Percentiles rank a stretch among this genome's conserved stretches.
Evolutionary conservation across 2,888 invertebrate species (phyloP).

Genomic region (Volucella zonaria): DNA sequence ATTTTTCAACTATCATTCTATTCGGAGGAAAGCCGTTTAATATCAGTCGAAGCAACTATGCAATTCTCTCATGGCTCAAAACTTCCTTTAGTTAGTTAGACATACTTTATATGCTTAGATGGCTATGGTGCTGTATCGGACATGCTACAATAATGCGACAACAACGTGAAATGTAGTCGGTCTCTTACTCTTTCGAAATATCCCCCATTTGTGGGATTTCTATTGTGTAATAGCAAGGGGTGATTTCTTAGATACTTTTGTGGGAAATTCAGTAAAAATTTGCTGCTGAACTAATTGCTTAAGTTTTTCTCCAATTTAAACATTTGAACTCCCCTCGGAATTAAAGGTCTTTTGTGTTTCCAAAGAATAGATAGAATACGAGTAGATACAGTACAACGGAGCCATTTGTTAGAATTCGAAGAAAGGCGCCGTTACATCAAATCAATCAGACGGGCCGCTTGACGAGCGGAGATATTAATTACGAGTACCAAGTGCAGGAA

Average conservation of each 20-base stretch:
- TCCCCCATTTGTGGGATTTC: constrained; percentile 9
- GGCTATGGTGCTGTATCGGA: constrained; percentile 4
- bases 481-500: constrained; percentile 21
- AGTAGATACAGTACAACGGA: not conserved
- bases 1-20: not conserved
- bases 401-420: constrained; percentile 31
- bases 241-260: not conserved
- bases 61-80: constrained; percentile 20
- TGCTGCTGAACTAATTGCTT: constrained; percentile 10
- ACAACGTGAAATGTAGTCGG: too few species aligned
- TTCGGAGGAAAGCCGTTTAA: constrained; percentile 15
- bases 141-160: constrained; percentile 2
- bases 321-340: not conserved
- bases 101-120: not conserved
- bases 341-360: not conserved
- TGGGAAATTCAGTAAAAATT: constrained; percentile 21
- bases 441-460: not conserved
- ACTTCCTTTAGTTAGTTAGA: constrained; percentile 16
- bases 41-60: constrained; percentile 25
- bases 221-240: not conserved
- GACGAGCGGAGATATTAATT: constrained; percentile 11
- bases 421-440: constrained; percentile 25
- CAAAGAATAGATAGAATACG: not conserved
- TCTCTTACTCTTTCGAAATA: not conserved
- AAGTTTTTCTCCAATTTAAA: not conserved